Conservation (phyloP, 2,888 invertebrate species). For the Polyommatus iphigenia region DNA sequence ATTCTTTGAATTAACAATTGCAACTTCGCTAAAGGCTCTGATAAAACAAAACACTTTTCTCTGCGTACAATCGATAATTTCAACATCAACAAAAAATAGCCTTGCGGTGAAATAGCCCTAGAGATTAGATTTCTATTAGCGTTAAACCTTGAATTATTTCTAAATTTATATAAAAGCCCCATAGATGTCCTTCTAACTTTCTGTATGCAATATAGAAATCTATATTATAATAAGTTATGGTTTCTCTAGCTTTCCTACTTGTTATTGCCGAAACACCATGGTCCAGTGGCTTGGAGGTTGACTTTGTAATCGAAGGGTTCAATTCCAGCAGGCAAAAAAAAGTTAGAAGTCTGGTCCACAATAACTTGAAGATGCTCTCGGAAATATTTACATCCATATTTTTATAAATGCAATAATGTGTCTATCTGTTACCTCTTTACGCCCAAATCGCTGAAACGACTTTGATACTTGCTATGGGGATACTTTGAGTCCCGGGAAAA, state of each 20-base stretch:
- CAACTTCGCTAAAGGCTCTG: neutral
- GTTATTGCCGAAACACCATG: neutral
- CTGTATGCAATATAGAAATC: conserved; percentile 11
- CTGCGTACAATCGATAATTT: conserved; percentile 45
- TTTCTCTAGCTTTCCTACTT: neutral
- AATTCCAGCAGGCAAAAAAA: neutral
- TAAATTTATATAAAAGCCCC: conserved; percentile 45
- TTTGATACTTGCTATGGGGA: too few species aligned
- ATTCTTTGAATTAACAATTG: too few species aligned
- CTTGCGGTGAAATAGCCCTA: conserved; percentile 66
- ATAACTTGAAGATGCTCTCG: too few species aligned
- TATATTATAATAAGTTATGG: conserved; percentile 11
- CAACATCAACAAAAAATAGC: conserved; percentile 65
- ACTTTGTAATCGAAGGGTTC: neutral
- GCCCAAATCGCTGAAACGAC: too few species aligned
- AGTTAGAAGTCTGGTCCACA: too few species aligned
- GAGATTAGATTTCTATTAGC: conserved; percentile 64
- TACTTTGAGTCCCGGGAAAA: too few species aligned
- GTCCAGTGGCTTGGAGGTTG: neutral
- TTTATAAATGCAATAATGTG: too few species aligned
- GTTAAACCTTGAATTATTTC: conserved; percentile 59
- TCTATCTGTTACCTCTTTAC: too few species aligned
- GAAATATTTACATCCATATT: too few species aligned
- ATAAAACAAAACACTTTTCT: conserved; percentile 1
- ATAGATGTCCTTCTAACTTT: conserved; percentile 35